phyloP scores from a whole-genome alignment of 64 coral and sea anemone species.

The Platygyra sinensis region DNA sequence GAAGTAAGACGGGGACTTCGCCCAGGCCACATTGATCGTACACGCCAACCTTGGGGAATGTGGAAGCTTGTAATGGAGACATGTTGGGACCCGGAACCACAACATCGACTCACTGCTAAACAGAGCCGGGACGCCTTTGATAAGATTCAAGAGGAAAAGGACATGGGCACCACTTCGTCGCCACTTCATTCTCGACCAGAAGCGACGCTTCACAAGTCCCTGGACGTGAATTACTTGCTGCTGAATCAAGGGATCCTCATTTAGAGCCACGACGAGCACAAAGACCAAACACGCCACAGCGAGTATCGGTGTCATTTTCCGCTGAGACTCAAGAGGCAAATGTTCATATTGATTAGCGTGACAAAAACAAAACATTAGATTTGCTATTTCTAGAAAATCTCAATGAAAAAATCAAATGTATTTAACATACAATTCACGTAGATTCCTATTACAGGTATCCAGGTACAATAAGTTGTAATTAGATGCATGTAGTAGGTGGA shows the following conservation, averaged over 20 bases:
- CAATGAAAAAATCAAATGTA: too few relatives aligned
- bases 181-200: neutral
- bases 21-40: too few relatives aligned
- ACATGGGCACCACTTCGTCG: too few relatives aligned
- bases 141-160: neutral
- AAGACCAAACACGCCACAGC: neutral
- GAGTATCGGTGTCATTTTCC: neutral
- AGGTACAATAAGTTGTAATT: too few relatives aligned
- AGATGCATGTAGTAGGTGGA: too few relatives aligned
- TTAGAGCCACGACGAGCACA: neutral
- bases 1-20: too few relatives aligned
- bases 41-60: too few relatives aligned
- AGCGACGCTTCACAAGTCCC: neutral
- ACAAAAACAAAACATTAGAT: too few relatives aligned
- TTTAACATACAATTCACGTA: too few relatives aligned
- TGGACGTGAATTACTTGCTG: neutral
- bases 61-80: constrained; percentile 6
- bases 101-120: neutral
- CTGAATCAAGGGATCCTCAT: neutral
- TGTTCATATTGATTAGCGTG: neutral
- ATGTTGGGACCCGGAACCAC: constrained; percentile 17
- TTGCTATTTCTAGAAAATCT: too few relatives aligned
- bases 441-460: too few relatives aligned
- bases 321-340: neutral
- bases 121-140: neutral